These are phyloP conservation scores for Dermatemys mawii DNA, from an alignment of 2,113 vertebrate genomes.

Conservation along the genomic window DNA sequence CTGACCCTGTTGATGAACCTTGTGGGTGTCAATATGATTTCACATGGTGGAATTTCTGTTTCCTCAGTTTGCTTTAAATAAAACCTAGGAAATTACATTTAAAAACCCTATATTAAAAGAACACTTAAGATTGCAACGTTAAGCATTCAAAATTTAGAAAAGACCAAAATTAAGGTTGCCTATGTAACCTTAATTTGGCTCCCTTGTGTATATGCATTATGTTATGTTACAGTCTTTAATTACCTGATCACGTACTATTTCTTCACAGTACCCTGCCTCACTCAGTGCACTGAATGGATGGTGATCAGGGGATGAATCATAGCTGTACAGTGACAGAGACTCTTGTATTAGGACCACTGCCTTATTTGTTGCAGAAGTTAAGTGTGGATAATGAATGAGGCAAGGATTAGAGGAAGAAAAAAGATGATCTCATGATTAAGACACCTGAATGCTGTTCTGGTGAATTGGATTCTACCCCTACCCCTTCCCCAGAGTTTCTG, in stretches of 20 bases:
- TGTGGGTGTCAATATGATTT: background rate
- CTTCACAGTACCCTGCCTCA: background rate
- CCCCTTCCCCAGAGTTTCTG: rapidly evolving
- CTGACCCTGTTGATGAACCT: background rate
- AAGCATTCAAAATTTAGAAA: background rate
- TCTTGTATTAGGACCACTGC: too few relatives aligned
- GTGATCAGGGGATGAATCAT: background rate
- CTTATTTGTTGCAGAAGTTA: background rate
- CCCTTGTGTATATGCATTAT: background rate
- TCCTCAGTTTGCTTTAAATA: constrained; percentile 9
- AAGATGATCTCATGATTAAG: background rate
- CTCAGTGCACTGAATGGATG: background rate
- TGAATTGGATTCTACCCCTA: background rate
- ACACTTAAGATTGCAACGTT: background rate
- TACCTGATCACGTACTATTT: rapidly evolving
- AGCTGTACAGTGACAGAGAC: background rate
- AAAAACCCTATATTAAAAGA: background rate
- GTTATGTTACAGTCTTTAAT: background rate
- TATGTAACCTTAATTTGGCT: background rate
- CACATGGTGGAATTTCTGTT: background rate
- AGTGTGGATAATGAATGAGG: rapidly evolving
- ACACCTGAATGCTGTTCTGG: background rate
- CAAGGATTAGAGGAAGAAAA: background rate
- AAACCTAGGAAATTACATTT: background rate
- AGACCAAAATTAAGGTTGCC: too few relatives aligned